A percentile compares a stretch with the other conserved stretches of the same genome.
Conservation (phyloP, 2,888 invertebrate genomes). For the Cacoxenus indagator region DNA sequence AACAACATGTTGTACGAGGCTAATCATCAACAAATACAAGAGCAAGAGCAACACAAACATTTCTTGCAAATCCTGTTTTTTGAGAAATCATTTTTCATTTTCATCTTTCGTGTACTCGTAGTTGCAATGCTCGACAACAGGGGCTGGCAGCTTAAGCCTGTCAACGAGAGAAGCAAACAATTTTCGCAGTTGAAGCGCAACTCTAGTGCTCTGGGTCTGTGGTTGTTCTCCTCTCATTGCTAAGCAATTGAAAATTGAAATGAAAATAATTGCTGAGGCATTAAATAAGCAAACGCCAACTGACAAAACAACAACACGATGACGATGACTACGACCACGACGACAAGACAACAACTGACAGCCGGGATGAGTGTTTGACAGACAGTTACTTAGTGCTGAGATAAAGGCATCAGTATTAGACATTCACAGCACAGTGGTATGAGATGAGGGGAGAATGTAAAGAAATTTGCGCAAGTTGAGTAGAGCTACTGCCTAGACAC, state of each 20-base stretch:
- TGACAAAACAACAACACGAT: constrained; percentile 36
- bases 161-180: constrained; percentile 1
- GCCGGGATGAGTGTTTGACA: constrained; percentile 45
- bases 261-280: constrained; percentile 66
- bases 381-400: constrained; percentile 10
- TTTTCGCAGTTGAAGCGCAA: not conserved
- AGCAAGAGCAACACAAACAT: too few relatives aligned
- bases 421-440: constrained; percentile 8
- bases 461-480: constrained; percentile 43
- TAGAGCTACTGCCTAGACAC: too few relatives aligned
- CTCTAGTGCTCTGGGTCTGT: constrained; percentile 36
- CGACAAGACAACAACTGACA: constrained; percentile 52
- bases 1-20: constrained; percentile 6
- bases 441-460: constrained; percentile 53
- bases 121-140: not conserved
- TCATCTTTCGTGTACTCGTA: constrained; percentile 6
- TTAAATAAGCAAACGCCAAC: constrained; percentile 60
- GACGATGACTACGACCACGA: constrained; percentile 33
- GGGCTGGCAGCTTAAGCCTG: constrained; percentile 12
- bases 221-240: constrained; percentile 49
- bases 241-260: constrained; percentile 46
- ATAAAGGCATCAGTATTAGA: constrained; percentile 10
- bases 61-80: constrained; percentile 11
- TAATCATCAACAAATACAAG: constrained; percentile 1
- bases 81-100: not conserved